Base-by-base conservation (phyloP, 2,797 vertebrate genomes). In the Myiothlypis chrysogaster region DNA sequence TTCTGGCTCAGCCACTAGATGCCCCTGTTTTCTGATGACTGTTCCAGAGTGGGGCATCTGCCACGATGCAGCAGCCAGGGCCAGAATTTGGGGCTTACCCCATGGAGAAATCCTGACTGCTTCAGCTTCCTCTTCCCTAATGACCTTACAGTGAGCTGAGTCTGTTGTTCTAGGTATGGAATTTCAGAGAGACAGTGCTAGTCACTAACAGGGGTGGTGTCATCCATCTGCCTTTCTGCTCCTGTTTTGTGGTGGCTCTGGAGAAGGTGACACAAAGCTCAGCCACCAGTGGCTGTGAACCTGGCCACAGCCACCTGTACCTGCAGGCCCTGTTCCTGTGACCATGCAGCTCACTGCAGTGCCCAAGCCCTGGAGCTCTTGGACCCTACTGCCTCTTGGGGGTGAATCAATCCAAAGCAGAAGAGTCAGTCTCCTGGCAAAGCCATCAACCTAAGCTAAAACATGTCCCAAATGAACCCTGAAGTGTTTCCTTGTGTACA, bases 21-120 rank as follows among this genome's bases (percentile, higher is more conserved):
- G 96, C 79, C 97, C 22, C 93, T 93, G 86, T 95, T 96, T 61
- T 90, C 94, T 95, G 78, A 91, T 28, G 68, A 22, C 90, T 12
- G 2, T 43, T 90, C 24, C 52, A 24, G 41, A 84, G n/a, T 1
- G 0, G 65, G 18, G 24, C 27, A 28, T 61, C 44, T 2, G 3
- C 35, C 0, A 0, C 4, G 17, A 20, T 35, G 17, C 71, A 4
- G 6, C 59, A 79, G 12, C 21, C 41, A 68, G 17, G 28, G 52
- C 25, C 46, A 34, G 27, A 83, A 60, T 4, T 4, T 46, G n/a
- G 20, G 25, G 13, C 17, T 89, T 24, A 12, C 2, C 6, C 15
- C 60, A 0, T 0, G 6, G 5, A 68, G 71, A 81, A 72, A 70
- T 77, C 25, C 27, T 66, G 39, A 13, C 68, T 78, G 30, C n/a